Conservation (phyloP, 1,140 invertebrate genomes). For the Hyles vespertilio region DNA sequence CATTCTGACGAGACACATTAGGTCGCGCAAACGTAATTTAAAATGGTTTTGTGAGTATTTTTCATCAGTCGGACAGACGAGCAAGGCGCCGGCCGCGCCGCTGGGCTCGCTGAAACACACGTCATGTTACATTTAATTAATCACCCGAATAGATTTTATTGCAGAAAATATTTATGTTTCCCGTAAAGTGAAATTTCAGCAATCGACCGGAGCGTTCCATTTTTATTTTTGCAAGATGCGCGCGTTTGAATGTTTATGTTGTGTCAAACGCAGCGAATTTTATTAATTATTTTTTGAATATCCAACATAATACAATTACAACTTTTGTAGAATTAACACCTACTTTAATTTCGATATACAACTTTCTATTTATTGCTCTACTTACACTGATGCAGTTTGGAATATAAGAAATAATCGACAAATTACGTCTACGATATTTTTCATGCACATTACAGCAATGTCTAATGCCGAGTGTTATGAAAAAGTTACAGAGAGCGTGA, state of each 20-base stretch:
- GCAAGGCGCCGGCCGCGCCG: background rate
- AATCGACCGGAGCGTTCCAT: constrained; percentile 25
- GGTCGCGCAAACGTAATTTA: constrained; percentile 16
- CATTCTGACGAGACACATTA: constrained; percentile 10
- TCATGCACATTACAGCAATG: background rate
- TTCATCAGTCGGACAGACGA: constrained; percentile 14
- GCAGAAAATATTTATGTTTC: constrained; percentile 58
- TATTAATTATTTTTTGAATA: background rate
- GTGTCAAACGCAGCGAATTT: background rate
- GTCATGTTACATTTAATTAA: constrained; percentile 50
- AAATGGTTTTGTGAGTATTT: constrained; percentile 24
- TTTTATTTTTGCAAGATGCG: constrained; percentile 19
- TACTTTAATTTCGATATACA: too few relatives aligned
- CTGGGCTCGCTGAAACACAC: constrained; percentile 31
- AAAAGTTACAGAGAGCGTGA: constrained; percentile 44
- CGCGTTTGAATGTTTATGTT: constrained; percentile 7
- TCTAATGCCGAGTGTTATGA: constrained; percentile 21
- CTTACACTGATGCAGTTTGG: too few relatives aligned
- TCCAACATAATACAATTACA: too few relatives aligned
- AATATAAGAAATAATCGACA: too few relatives aligned
- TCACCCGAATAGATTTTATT: constrained; percentile 42
- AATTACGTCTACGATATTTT: too few relatives aligned
- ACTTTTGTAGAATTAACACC: too few relatives aligned
- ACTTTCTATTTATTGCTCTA: too few relatives aligned
- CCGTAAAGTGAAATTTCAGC: constrained; percentile 36